phyloP scores from a whole-genome alignment of 2,888 invertebrate genomes.

The Lithophane semibrunnea region DNA sequence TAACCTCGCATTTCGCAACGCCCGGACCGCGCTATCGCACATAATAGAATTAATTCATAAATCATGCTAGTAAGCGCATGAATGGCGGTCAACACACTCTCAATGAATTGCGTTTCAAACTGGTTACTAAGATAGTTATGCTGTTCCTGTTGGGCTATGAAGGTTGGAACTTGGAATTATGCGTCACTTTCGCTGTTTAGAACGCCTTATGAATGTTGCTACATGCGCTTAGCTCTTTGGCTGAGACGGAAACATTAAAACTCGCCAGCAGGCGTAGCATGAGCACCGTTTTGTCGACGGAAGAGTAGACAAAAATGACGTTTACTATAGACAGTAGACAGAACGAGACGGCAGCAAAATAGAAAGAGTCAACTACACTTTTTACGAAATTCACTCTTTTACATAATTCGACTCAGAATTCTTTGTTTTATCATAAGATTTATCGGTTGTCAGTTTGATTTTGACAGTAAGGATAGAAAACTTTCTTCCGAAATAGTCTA shows the following conservation, averaged over 20 bases:
- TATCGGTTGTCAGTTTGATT: too few species aligned
- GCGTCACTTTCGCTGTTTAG: slow-evolving; percentile 49
- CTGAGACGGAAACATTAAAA: not conserved
- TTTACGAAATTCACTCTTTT: too few species aligned
- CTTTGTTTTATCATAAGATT: too few species aligned
- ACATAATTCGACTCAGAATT: too few species aligned
- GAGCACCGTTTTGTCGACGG: too few species aligned
- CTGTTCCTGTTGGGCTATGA: slow-evolving; percentile 45
- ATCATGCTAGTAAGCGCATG: slow-evolving; percentile 66
- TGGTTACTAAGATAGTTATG: slow-evolving; percentile 48
- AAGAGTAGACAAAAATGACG: too few species aligned
- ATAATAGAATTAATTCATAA: slow-evolving; percentile 74
- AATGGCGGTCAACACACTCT: slow-evolving; percentile 68
- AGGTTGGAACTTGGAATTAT: slow-evolving; percentile 8
- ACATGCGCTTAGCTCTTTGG: not conserved
- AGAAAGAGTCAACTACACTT: too few species aligned
- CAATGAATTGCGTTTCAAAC: slow-evolving; percentile 63
- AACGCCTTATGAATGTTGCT: not conserved
- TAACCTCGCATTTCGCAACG: slow-evolving; percentile 64
- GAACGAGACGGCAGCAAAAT: too few species aligned
- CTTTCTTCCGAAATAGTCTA: too few species aligned
- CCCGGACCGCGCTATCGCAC: slow-evolving; percentile 37
- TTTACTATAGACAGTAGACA: too few species aligned
- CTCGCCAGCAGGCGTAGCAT: too few species aligned
- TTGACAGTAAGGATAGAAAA: too few species aligned